phyloP scores from a whole-genome alignment of 2,888 invertebrate genomes.

The Saturnia pavonia region DNA sequence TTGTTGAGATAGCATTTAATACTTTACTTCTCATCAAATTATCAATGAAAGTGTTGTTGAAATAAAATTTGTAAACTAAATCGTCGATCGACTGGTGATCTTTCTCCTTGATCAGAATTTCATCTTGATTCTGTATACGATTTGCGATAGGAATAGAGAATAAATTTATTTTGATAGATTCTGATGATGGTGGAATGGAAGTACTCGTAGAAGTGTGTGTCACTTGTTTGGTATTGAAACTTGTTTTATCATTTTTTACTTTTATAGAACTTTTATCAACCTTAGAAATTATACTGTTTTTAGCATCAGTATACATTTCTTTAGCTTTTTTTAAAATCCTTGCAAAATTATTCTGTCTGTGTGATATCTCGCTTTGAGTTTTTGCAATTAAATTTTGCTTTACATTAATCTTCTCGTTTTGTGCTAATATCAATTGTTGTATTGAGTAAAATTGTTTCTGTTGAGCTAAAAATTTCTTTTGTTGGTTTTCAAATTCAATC shows the following conservation, averaged over 20 bases:
- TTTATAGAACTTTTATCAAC: conserved; percentile 29
- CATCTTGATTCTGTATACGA: conserved; percentile 58
- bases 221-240: conserved; percentile 22
- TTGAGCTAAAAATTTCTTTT: conserved; percentile 65
- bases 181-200: conserved; percentile 38
- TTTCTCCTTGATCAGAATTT: conserved; percentile 65
- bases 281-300: conserved; percentile 27
- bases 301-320: conserved; percentile 50
- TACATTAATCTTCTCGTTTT: conserved; percentile 67
- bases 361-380: conserved; percentile 67
- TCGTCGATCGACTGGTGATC: conserved; percentile 67
- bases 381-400: conserved; percentile 67
- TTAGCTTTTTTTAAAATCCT: conserved; percentile 67
- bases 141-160: conserved; percentile 56
- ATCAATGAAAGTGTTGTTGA: conserved; percentile 73
- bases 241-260: conserved; percentile 19
- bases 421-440: conserved; percentile 65
- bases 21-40: conserved; percentile 64
- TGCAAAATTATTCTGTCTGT: conserved; percentile 67
- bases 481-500: conserved; percentile 64
- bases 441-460: conserved; percentile 68
- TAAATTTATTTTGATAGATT: conserved; percentile 66
- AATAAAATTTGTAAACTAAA: conserved; percentile 73
- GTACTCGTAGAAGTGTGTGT: conserved; percentile 30
- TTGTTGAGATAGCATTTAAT: conserved; percentile 44